Evolutionary conservation across 2,888 invertebrate species (phyloP).

Genomic region (Ectemnius cavifrons): DNA sequence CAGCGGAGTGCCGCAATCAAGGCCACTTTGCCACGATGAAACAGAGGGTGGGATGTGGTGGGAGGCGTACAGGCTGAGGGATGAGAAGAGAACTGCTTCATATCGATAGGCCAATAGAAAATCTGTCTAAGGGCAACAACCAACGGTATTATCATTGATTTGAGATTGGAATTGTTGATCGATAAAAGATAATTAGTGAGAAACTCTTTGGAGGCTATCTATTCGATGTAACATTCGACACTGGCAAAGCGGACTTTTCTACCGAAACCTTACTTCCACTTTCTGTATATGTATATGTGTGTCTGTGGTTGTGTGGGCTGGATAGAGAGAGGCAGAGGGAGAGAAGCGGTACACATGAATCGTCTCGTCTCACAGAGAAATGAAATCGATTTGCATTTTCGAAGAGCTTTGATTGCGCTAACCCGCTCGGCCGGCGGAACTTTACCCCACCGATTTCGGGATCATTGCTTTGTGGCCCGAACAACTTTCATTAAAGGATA

Average conservation of each 20-base stretch:
- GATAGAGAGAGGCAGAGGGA: constrained; percentile 17
- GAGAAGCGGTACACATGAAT: constrained; percentile 33
- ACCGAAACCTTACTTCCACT: constrained; percentile 19
- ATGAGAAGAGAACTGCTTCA: neutral
- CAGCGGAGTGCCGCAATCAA: constrained; percentile 54
- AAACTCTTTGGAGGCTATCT: constrained; percentile 42
- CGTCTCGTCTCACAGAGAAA: constrained; percentile 34
- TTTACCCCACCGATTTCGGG: constrained; percentile 38
- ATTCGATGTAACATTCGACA: constrained; percentile 36
- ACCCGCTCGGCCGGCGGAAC: constrained; percentile 11
- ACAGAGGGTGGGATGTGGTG: constrained; percentile 20
- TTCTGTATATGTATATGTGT: no score
- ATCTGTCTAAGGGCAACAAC: constrained; percentile 56
- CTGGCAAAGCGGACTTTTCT: constrained; percentile 1
- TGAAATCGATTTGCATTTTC: constrained; percentile 51
- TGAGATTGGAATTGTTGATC: constrained; percentile 20
- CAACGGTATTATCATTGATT: no score
- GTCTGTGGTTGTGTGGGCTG: no score
- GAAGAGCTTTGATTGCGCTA: constrained; percentile 36
- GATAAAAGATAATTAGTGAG: constrained; percentile 44
- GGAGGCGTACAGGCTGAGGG: neutral
- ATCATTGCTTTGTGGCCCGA: constrained; percentile 20
- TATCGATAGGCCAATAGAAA: constrained; percentile 54
- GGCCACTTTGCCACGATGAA: constrained; percentile 9
- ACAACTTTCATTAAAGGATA: neutral